Evolutionary conservation across 2,797 vertebrate species (phyloP), one percentile per base, ranked within the genome.

Genomic region (Gallirallus australis): DNA sequence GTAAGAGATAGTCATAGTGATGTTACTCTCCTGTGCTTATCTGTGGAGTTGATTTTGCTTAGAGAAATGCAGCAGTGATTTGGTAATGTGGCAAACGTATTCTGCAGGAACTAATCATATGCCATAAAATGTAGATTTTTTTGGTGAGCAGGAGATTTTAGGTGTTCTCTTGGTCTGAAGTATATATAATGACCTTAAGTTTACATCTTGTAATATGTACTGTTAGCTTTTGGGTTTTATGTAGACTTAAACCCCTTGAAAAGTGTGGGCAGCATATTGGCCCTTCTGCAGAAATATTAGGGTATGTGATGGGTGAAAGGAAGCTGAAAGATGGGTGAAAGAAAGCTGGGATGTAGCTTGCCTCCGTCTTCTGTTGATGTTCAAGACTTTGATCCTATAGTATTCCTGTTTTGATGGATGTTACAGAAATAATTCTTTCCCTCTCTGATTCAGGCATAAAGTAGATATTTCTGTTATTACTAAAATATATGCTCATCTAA

Each of bases 1-100:
- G 5, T 60, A 21, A 68, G 42, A 83, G 31, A 27, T 6, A 30
- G 16, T 65, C 18, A 1, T 42, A 65, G 15, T 47, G 27, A 28
- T 82, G 18, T 20, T 57, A 52, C 3, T 61, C 18, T 45, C 24
- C 16, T 0, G 0, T 81, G 53, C 7, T 70, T 83, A 81, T 59
- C 24, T 61, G 35, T 64, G 73, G 53, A 63, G 39, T 24, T 88
- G 47, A 65, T 76, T 90, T 93, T 82, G 28, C 47, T 76, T 80
- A 69, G 53, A 75, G 24, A 91, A 83, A 78, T 61, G n/a, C 31
- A 83, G 20, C 37, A 81, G 25, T 40, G 83, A 12, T 52, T 80
- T 53, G 50, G n/a, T 77, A 79, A 47, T 6, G 2, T 40, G 15
- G n/a, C 19, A 35, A 75, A 68, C 56, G 52, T 53, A 78, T 1